Conservation (phyloP, 2,113 vertebrate genomes). For the Coturnix japonica region DNA sequence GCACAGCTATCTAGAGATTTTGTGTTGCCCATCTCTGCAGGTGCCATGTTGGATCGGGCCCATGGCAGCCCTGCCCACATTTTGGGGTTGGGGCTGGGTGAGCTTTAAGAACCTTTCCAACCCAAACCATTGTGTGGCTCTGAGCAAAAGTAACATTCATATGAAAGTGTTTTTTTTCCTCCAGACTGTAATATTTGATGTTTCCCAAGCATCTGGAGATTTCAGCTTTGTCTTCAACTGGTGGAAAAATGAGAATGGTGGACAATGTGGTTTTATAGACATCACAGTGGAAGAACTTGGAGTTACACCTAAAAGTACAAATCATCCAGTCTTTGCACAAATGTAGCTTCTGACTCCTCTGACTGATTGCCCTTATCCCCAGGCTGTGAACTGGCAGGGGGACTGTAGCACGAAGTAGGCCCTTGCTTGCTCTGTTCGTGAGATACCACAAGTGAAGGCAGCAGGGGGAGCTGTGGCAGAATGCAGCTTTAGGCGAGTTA, state of each 20-base stretch:
- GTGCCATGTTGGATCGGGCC: not conserved
- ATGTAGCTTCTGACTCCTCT: not conserved
- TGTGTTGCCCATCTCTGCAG: not conserved
- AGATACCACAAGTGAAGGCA: not conserved
- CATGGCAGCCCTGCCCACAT: not conserved
- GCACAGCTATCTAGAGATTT: not conserved
- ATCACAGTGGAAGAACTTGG: not conserved
- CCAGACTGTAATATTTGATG: not conserved
- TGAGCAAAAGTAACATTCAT: not conserved
- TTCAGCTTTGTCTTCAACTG: not conserved
- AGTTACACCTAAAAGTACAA: not conserved
- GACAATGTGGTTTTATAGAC: not conserved
- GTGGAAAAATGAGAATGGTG: not conserved
- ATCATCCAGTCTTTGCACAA: not conserved
- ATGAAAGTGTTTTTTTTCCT: not conserved
- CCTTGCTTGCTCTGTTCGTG: not conserved
- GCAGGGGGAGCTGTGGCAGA: not conserved
- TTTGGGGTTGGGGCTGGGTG: not conserved
- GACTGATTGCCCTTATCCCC: not conserved
- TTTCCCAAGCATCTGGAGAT: not conserved
- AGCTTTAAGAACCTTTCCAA: not conserved
- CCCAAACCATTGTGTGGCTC: not conserved
- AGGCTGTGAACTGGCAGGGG: accelerated
- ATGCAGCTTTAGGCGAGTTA: not conserved
- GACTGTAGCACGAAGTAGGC: not conserved